Evolutionary conservation across 2,113 vertebrate species (phyloP).

Genomic region (Amblyopsis rosae): DNA sequence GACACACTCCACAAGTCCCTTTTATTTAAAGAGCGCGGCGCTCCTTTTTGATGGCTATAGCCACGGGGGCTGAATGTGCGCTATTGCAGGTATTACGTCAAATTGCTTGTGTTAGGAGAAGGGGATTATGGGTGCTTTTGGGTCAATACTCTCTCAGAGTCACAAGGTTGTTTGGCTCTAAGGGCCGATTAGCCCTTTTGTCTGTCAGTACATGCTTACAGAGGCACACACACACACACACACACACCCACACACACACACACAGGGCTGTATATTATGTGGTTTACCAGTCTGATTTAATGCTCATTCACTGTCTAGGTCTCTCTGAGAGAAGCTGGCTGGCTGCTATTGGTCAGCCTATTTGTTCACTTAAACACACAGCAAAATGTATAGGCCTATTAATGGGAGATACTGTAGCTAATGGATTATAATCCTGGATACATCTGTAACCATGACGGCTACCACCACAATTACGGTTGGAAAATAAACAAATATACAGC

Average conservation of each 20-base stretch:
- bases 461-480: too few relatives aligned
- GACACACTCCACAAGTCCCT: slow-evolving; percentile 48
- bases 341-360: too few relatives aligned
- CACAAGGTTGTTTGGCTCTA: slow-evolving; percentile 88
- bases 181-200: slow-evolving; percentile 72
- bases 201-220: slow-evolving; percentile 90
- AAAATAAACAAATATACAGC: too few relatives aligned
- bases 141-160: slow-evolving; percentile 96
- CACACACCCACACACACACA: slow-evolving; percentile 10
- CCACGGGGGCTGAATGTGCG: slow-evolving; percentile 88
- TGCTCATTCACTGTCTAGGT: too few relatives aligned
- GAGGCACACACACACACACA: slow-evolving; percentile 51
- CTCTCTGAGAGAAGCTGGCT: too few relatives aligned
- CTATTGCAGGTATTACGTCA: slow-evolving; percentile 99
- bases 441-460: too few relatives aligned
- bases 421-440: too few relatives aligned
- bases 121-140: slow-evolving; percentile 92
- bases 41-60: slow-evolving; percentile 81
- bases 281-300: too few relatives aligned
- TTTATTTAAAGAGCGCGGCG: slow-evolving; percentile 74
- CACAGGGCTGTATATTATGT: background rate
- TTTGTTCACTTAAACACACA: too few relatives aligned
- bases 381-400: too few relatives aligned
- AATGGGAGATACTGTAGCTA: too few relatives aligned
- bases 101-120: slow-evolving; percentile 97